A percentile compares a stretch with the other conserved stretches of the same genome.
Conservation (phyloP, 2,113 vertebrate genomes). For the Percopsis transmontana region DNA sequence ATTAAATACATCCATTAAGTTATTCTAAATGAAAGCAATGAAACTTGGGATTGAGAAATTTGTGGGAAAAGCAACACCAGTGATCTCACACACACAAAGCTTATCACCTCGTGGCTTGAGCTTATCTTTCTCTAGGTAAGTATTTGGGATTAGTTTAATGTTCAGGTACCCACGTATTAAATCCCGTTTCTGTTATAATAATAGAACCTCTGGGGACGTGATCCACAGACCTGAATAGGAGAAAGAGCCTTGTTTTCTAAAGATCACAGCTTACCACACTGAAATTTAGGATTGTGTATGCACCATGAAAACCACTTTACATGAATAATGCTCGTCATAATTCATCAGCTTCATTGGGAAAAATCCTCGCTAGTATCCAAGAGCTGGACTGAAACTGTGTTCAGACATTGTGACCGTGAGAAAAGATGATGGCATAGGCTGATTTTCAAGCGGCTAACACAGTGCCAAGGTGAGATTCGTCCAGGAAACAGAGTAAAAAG, state of each 20-base stretch:
- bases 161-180: slow-evolving; percentile 14
- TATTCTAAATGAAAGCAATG: background rate
- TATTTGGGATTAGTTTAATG: slow-evolving; percentile 7
- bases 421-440: slow-evolving; percentile 2
- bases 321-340: slow-evolving; percentile 46
- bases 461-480: slow-evolving; percentile 30
- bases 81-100: background rate
- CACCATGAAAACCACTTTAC: slow-evolving; percentile 32
- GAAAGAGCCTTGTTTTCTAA: slow-evolving; percentile 15
- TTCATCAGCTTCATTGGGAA: slow-evolving; percentile 40
- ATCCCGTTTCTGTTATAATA: slow-evolving; percentile 6
- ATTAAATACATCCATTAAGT: background rate
- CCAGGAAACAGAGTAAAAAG: slow-evolving; percentile 42
- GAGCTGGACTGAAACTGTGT: slow-evolving; percentile 7
- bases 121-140: background rate
- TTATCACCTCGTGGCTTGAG: background rate
- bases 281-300: slow-evolving; percentile 29
- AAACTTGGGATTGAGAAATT: background rate
- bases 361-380: slow-evolving; percentile 23
- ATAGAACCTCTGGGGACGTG: slow-evolving; percentile 28
- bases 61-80: background rate
- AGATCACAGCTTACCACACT: slow-evolving; percentile 15
- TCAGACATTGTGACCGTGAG: slow-evolving; percentile 30
- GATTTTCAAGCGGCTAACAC: slow-evolving; percentile 23
- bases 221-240: slow-evolving; percentile 18